Conservation (phyloP, 1,140 invertebrate genomes). For the Stegodyphus mimosarum region DNA sequence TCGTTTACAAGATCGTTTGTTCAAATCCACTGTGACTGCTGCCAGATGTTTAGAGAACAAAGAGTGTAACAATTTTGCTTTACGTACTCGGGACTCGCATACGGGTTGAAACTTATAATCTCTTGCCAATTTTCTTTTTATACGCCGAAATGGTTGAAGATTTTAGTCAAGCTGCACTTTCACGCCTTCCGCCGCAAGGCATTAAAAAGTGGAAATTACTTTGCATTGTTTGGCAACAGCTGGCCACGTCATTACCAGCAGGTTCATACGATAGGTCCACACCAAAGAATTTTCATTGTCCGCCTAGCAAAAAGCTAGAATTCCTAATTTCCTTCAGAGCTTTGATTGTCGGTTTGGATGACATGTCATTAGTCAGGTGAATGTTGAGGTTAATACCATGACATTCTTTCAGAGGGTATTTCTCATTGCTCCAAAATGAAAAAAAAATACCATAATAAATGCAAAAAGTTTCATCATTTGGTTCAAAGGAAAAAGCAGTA, state of each 20-base stretch:
- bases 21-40: too few relatives aligned
- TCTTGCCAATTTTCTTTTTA: not conserved
- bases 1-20: too few relatives aligned
- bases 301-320: not conserved
- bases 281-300: constrained; percentile 46
- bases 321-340: not conserved
- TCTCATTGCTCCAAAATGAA: not conserved
- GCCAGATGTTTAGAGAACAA: too few relatives aligned
- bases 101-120: too few relatives aligned
- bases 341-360: constrained; percentile 28
- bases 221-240: constrained; percentile 26
- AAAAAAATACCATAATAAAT: not conserved
- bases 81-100: too few relatives aligned
- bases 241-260: constrained; percentile 22
- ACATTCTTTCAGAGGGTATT: constrained; percentile 1
- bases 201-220: constrained; percentile 5
- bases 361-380: not conserved
- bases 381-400: constrained; percentile 31
- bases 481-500: too few relatives aligned
- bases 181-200: constrained; percentile 17
- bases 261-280: constrained; percentile 1
- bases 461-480: not conserved
- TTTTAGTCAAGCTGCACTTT: not conserved
- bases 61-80: too few relatives aligned
- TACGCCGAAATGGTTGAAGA: not conserved